Conservation (phyloP, 2,113 vertebrate genomes). For the Melanerpes aurifrons region DNA sequence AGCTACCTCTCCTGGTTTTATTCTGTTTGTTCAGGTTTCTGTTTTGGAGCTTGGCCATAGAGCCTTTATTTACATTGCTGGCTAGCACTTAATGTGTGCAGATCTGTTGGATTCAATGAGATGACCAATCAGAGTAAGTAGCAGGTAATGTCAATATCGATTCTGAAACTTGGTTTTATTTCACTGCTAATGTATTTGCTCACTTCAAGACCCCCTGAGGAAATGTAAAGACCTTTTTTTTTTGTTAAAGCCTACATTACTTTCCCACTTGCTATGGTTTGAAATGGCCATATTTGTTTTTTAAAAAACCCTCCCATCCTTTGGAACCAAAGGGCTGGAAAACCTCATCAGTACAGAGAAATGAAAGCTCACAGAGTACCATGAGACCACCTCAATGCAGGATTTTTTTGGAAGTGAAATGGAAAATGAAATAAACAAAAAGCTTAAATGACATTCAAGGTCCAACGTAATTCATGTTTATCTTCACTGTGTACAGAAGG, state of each 20-base stretch:
- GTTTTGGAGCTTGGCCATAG: neutral
- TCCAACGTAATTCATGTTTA: conserved; percentile 40
- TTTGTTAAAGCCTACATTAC: neutral
- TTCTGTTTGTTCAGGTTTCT: neutral
- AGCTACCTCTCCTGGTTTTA: neutral
- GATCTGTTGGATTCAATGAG: neutral
- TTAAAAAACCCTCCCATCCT: neutral
- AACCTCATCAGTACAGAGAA: neutral
- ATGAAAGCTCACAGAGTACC: neutral
- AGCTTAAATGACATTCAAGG: neutral
- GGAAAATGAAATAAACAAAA: neutral
- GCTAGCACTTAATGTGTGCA: neutral
- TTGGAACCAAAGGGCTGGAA: neutral
- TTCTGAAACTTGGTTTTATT: neutral
- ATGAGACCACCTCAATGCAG: neutral
- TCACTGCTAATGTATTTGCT: neutral
- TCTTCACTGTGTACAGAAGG: conserved; percentile 79
- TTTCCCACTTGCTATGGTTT: neutral
- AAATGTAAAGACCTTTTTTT: neutral
- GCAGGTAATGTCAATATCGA: neutral
- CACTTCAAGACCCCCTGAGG: neutral
- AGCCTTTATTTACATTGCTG: neutral
- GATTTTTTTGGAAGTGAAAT: neutral
- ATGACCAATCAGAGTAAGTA: neutral
- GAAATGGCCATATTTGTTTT: neutral